phyloP scores from a whole-genome alignment of 2,888 invertebrate genomes.

The Synergus japonicus region DNA sequence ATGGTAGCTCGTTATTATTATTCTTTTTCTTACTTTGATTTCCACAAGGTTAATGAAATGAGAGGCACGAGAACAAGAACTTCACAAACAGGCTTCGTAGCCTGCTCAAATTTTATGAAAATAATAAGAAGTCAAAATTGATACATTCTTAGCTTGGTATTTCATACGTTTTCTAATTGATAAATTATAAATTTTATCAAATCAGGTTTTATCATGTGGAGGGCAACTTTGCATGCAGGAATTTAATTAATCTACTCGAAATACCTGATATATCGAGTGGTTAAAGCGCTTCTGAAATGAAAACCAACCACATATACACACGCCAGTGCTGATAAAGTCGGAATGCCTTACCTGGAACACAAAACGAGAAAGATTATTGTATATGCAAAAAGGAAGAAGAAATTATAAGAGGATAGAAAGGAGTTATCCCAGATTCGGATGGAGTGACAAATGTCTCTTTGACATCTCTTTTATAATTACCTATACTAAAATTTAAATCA shows the following conservation, averaged over 20 bases:
- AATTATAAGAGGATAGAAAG: background rate
- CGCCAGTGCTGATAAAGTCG: conserved; percentile 24
- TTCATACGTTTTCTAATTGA: background rate
- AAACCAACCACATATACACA: conserved; percentile 17
- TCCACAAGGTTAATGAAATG: too few species aligned
- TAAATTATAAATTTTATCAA: background rate
- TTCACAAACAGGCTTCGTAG: too few species aligned
- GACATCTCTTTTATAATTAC: background rate
- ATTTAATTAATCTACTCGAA: conserved; percentile 33
- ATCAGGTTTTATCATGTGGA: background rate
- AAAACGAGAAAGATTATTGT: conserved; percentile 30
- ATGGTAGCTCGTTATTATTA: too few species aligned
- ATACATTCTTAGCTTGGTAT: background rate
- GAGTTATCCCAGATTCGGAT: background rate
- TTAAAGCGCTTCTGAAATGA: conserved; percentile 25
- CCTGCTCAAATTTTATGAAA: too few species aligned
- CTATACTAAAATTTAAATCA: background rate
- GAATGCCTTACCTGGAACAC: conserved; percentile 35
- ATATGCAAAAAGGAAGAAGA: conserved; percentile 19
- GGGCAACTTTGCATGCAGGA: background rate
- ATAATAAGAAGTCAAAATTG: too few species aligned
- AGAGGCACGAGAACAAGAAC: too few species aligned
- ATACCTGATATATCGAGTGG: conserved; percentile 32
- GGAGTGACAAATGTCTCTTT: background rate
- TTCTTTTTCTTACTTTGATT: too few species aligned